A percentile compares a stretch with the other conserved stretches of the same genome.
Evolutionary conservation across 64 coral and sea anemone species (phyloP).

Genomic region (Anthopleura sola): DNA sequence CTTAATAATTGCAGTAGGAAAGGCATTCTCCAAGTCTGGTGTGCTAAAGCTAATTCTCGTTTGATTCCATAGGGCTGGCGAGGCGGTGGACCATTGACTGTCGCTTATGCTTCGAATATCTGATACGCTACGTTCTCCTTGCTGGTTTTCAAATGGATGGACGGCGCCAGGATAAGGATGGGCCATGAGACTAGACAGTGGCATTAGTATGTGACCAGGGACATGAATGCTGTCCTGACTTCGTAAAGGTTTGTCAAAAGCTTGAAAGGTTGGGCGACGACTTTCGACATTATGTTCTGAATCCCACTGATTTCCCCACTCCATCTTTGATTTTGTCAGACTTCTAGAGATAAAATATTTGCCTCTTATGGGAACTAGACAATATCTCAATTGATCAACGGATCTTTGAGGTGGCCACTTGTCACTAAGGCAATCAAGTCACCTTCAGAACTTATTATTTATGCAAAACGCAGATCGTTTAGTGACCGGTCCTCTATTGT

Average conservation of each 20-base stretch:
- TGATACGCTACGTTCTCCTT: slow-evolving; percentile 18
- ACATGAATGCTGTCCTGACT: slow-evolving; percentile 58
- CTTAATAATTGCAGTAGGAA: too few relatives aligned
- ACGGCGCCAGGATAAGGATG: slow-evolving; percentile 39
- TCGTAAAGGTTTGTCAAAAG: slow-evolving; percentile 39
- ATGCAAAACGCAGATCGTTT: neutral
- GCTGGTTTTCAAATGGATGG: slow-evolving; percentile 47
- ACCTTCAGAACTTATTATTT: neutral
- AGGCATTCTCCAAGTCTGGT: neutral
- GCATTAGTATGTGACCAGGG: slow-evolving; percentile 48
- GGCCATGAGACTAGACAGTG: slow-evolving; percentile 30
- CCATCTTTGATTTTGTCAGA: neutral
- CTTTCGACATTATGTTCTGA: neutral
- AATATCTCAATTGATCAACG: neutral
- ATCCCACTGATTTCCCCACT: neutral
- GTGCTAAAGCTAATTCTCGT: neutral
- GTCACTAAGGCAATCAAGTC: neutral
- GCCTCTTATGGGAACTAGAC: neutral
- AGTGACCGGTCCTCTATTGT: too few relatives aligned
- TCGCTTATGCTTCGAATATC: neutral
- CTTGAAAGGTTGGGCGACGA: neutral
- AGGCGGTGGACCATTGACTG: neutral
- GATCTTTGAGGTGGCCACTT: neutral
- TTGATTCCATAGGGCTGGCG: neutral
- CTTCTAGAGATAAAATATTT: neutral